These are phyloP conservation scores for Paraescarpia echinospica DNA, from an alignment of 1,140 invertebrate species.

Conservation along the genomic window DNA sequence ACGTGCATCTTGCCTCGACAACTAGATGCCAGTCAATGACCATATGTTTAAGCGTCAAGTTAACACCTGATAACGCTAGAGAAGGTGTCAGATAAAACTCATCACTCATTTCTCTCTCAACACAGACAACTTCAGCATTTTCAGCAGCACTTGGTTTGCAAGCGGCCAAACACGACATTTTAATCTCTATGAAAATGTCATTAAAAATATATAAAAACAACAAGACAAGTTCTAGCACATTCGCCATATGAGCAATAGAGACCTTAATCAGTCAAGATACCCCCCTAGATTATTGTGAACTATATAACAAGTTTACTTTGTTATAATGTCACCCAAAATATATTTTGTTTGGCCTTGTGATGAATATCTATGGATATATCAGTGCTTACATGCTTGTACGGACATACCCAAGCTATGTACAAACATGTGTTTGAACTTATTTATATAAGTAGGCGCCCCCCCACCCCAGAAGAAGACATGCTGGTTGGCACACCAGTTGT, in stretches of 20 bases:
- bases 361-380: not conserved
- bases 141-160: no score
- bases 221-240: no score
- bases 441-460: not conserved
- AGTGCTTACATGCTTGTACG: not conserved
- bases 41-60: not conserved
- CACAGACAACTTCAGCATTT: not conserved
- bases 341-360: not conserved
- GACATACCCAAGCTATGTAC: not conserved
- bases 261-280: no score
- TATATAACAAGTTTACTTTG: not conserved
- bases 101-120: not conserved
- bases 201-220: no score
- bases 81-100: not conserved
- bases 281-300: no score
- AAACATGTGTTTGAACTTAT: not conserved
- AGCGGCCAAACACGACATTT: no score
- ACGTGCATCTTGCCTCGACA: not conserved
- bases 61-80: not conserved
- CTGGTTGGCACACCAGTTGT: not conserved
- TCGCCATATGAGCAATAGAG: no score
- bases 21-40: not conserved
- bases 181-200: no score
- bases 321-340: not conserved
- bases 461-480: not conserved